Conservation (phyloP, 2,888 invertebrate species). For the Coelinius sp. region DNA sequence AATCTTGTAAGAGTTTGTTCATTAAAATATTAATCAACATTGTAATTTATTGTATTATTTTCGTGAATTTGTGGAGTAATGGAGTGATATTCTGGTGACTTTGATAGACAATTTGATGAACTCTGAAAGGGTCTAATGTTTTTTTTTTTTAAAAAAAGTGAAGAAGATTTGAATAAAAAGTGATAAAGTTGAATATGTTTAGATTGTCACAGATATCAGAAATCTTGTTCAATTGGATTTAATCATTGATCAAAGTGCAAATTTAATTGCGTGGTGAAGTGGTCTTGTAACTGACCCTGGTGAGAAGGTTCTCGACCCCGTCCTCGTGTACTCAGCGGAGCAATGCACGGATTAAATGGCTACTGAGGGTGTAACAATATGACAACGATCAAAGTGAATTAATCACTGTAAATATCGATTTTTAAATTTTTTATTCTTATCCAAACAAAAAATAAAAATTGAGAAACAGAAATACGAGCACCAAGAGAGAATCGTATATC, state of each 20-base stretch:
- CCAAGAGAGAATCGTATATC: background rate
- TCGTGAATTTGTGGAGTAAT: background rate
- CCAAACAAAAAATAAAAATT: background rate
- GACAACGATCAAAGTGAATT: background rate
- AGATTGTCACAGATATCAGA: background rate
- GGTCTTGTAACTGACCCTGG: constrained; percentile 29
- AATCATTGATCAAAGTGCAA: background rate
- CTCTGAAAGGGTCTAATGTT: background rate
- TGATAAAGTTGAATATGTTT: background rate
- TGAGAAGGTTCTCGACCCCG: constrained; percentile 35
- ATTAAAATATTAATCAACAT: background rate
- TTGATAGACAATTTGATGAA: no score
- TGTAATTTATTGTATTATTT: background rate
- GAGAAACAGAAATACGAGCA: background rate
- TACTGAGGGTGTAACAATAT: background rate
- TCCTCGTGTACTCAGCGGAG: constrained; percentile 17
- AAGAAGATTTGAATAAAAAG: no score
- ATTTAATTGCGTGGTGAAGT: background rate
- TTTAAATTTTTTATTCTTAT: background rate
- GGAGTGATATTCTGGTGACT: background rate
- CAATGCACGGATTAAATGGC: constrained; percentile 13
- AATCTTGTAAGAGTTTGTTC: background rate
- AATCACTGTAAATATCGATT: background rate
- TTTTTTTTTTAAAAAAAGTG: no score
- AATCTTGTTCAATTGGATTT: no score